These are phyloP conservation scores for Leptatherina wallacei DNA, from an alignment of 2,797 vertebrate genomes.

Conservation along the genomic window DNA sequence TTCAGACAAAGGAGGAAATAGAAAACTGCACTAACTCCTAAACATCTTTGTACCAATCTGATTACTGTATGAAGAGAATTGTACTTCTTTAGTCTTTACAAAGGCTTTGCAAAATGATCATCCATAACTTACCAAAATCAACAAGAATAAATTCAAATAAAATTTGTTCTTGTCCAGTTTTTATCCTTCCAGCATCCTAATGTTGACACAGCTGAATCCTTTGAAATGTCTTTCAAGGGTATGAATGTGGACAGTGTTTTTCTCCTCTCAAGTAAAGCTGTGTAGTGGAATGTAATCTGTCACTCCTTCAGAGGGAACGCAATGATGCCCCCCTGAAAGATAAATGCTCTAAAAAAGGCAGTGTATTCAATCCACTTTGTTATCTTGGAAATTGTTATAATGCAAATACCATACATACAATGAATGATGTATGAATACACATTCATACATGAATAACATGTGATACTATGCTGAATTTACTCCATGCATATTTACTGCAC, in stretches of 20 bases:
- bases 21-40: no score
- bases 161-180: background rate
- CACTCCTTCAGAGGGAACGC: constrained; percentile 37
- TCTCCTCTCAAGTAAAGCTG: constrained; percentile 57
- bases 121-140: background rate
- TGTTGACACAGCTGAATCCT: constrained; percentile 25
- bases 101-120: background rate
- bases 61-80: background rate
- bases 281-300: constrained; percentile 56
- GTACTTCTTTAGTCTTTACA: background rate
- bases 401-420: background rate
- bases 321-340: constrained; percentile 16
- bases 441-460: no score
- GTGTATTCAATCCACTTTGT: background rate
- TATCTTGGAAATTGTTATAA: background rate
- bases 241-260: constrained; percentile 49
- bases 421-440: background rate
- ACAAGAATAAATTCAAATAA: background rate
- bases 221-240: constrained; percentile 30
- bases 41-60: background rate
- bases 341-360: constrained; percentile 12
- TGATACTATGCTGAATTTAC: background rate
- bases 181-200: background rate
- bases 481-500: background rate
- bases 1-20: background rate